A percentile compares a stretch with the other conserved stretches of the same genome.
Evolutionary conservation across 2,797 vertebrate species (phyloP).

Genomic region (Oreortyx pictus): DNA sequence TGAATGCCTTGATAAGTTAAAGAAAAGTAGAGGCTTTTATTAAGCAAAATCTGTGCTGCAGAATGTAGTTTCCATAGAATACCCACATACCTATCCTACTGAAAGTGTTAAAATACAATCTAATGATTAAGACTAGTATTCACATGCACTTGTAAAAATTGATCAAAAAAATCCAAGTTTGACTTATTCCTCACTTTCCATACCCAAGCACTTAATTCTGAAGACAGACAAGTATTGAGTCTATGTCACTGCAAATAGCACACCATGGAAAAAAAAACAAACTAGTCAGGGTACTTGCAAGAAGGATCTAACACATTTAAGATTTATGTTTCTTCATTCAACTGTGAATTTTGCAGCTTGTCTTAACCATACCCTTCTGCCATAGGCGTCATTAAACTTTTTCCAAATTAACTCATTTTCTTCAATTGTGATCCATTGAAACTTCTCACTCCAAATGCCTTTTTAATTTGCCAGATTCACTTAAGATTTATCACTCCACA

Average conservation of each 20-base stretch:
- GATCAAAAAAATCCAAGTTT: background rate
- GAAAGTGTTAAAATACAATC: background rate
- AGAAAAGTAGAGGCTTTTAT: background rate
- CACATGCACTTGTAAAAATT: background rate
- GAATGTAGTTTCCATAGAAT: background rate
- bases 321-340: background rate
- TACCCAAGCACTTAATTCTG: background rate
- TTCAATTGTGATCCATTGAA: background rate
- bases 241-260: background rate
- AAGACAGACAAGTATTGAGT: background rate
- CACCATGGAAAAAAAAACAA: background rate
- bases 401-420: background rate
- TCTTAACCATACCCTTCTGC: background rate
- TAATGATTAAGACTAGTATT: background rate
- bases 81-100: background rate
- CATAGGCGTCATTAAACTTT: background rate
- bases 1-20: background rate
- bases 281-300: background rate
- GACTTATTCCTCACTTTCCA: background rate
- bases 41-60: background rate
- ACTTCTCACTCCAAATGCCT: background rate
- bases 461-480: background rate
- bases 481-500: background rate
- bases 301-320: background rate
- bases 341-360: background rate